Conservation (phyloP, 1,140 invertebrate species). For the Gonatopus flavifemur region DNA sequence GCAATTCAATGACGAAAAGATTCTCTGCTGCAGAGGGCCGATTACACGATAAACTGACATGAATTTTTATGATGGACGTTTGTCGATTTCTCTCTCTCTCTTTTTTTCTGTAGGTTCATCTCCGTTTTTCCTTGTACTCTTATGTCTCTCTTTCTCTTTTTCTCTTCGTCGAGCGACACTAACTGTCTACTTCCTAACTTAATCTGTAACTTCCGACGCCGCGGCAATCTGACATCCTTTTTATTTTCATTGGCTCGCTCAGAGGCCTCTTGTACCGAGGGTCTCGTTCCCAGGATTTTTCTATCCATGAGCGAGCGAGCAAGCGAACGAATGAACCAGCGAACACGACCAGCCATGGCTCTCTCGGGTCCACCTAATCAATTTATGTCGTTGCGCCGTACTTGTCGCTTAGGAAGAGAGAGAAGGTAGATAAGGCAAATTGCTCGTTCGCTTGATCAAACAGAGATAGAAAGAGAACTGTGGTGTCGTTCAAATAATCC, state of each 20-base stretch:
- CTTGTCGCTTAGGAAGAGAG: conserved; percentile 28
- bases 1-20: neutral
- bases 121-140: conserved; percentile 4
- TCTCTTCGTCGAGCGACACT: conserved; percentile 46
- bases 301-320: conserved; percentile 47
- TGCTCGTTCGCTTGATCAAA: conserved; percentile 20
- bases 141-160: conserved; percentile 25
- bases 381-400: conserved; percentile 54
- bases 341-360: conserved; percentile 32
- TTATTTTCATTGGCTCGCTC: conserved; percentile 57
- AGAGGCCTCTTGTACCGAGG: conserved; percentile 42
- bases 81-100: neutral
- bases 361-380: conserved; percentile 52
- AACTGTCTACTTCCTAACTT: conserved; percentile 61
- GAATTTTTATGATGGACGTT: neutral
- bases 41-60: too few relatives aligned
- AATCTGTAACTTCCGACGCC: conserved; percentile 60
- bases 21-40: neutral
- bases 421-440: conserved; percentile 23
- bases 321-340: conserved; percentile 36
- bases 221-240: conserved; percentile 61
- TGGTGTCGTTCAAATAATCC: conserved; percentile 45
- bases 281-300: conserved; percentile 59
- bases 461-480: conserved; percentile 30
- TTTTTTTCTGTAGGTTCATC: neutral